A percentile compares a stretch with the other conserved stretches of the same genome.
Conservation (phyloP, 2,113 vertebrate genomes). For the Menidia beryllina region DNA sequence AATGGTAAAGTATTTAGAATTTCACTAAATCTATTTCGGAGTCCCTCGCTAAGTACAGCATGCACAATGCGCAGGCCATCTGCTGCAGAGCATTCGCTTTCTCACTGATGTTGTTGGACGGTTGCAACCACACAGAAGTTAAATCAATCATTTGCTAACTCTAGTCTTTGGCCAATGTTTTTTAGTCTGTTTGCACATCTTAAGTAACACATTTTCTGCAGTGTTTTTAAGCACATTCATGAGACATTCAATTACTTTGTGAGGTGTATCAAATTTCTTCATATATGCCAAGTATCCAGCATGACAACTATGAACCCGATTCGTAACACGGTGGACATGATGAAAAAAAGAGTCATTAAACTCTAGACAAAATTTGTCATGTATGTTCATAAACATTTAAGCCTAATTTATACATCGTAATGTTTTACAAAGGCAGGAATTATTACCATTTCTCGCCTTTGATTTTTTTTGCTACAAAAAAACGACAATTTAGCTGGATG, state of each 20-base stretch:
- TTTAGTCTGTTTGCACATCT: neutral
- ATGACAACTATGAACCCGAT: neutral
- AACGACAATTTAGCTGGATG: neutral
- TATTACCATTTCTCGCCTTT: neutral
- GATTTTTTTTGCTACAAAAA: neutral
- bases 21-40: constrained; percentile 29
- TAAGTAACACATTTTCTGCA: neutral
- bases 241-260: neutral
- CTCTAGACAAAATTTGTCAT: neutral
- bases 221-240: neutral
- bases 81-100: constrained; percentile 4
- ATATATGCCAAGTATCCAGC: neutral
- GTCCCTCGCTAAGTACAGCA: constrained; percentile 18
- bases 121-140: constrained; percentile 3
- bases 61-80: constrained; percentile 5
- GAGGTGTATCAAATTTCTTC: neutral
- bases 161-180: neutral
- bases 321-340: neutral
- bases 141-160: neutral
- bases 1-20: neutral
- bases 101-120: neutral
- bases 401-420: neutral
- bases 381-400: neutral
- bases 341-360: neutral
- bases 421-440: neutral